A percentile compares a stretch with the other conserved stretches of the same genome.
Evolutionary conservation across 2,888 invertebrate genomes (phyloP).

Genomic region (Apamea sordens): DNA sequence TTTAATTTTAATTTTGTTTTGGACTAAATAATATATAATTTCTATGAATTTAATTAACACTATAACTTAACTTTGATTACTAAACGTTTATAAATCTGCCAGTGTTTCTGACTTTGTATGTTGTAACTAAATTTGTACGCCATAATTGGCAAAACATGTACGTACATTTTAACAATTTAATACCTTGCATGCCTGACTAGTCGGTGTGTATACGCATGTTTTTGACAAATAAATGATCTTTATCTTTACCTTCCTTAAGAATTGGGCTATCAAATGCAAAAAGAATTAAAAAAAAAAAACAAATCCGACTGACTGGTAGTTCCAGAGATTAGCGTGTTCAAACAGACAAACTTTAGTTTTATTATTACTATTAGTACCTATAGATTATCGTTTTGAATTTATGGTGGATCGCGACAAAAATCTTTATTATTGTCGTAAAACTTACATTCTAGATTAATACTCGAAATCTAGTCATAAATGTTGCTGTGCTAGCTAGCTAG

Average conservation of each 20-base stretch:
- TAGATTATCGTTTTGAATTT: slow-evolving; percentile 58
- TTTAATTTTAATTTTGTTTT: too few relatives aligned
- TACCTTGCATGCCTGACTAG: too few relatives aligned
- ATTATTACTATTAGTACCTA: neutral
- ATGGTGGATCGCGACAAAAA: slow-evolving; percentile 62
- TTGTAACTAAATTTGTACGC: too few relatives aligned
- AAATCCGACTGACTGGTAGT: neutral
- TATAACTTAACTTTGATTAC: too few relatives aligned
- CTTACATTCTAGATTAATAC: slow-evolving; percentile 60
- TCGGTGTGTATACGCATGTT: too few relatives aligned
- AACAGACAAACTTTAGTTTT: neutral
- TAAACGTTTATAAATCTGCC: too few relatives aligned
- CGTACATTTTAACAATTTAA: too few relatives aligned
- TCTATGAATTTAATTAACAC: too few relatives aligned
- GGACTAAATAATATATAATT: too few relatives aligned
- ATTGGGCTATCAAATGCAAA: neutral
- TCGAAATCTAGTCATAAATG: slow-evolving; percentile 57
- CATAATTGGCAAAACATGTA: too few relatives aligned
- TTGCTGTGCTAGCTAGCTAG: slow-evolving; percentile 42
- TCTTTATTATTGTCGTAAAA: slow-evolving; percentile 63
- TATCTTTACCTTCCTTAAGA: neutral
- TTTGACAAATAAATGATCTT: too few relatives aligned
- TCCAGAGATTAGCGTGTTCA: neutral
- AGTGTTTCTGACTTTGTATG: too few relatives aligned
- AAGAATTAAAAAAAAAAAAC: neutral